phyloP scores from a whole-genome alignment of 1,140 invertebrate genomes.

The Periplaneta americana region DNA sequence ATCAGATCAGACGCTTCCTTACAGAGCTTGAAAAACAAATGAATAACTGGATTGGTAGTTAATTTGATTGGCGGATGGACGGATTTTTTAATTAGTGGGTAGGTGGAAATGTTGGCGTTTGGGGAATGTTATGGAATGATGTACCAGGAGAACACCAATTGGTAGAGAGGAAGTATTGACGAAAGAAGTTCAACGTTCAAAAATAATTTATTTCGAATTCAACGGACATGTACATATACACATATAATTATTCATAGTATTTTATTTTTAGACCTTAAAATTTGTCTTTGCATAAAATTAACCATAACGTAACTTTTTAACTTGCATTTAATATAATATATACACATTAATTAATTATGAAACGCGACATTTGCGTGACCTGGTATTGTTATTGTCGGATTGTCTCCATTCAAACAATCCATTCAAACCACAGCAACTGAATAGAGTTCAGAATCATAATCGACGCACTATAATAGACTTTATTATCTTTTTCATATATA shows the following conservation, averaged over 20 bases:
- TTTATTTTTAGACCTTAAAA: background rate
- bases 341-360: background rate
- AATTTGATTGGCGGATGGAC: too few relatives aligned
- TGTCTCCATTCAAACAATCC: background rate
- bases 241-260: background rate
- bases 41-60: too few relatives aligned
- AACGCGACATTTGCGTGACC: background rate
- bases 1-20: too few relatives aligned
- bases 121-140: too few relatives aligned
- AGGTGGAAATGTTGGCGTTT: too few relatives aligned
- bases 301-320: background rate
- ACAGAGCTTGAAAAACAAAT: too few relatives aligned
- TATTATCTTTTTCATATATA: background rate
- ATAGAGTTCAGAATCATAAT: background rate
- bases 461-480: background rate
- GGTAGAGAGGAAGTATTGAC: too few relatives aligned
- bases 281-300: background rate
- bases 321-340: background rate
- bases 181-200: background rate
- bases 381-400: background rate
- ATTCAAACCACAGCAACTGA: background rate
- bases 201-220: background rate
- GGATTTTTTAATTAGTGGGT: too few relatives aligned
- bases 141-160: too few relatives aligned
- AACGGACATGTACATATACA: background rate